These are phyloP conservation scores for Hormaphis cornu DNA, from an alignment of 1,140 invertebrate species.

Conservation along the genomic window DNA sequence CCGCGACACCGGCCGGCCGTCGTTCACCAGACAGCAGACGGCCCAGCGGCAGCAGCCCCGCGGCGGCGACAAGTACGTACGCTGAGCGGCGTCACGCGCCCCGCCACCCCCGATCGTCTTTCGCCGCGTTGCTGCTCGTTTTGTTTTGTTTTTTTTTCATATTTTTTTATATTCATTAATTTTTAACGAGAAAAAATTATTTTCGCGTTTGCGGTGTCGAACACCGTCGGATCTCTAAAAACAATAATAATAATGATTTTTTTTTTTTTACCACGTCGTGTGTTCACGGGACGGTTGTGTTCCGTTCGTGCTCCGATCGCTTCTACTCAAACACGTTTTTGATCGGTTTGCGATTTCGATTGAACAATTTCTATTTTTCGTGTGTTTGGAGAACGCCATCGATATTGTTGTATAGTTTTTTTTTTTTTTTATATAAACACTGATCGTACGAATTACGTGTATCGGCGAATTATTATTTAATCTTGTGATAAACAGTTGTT, in stretches of 20 bases:
- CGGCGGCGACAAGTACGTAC: slow-evolving; percentile 27
- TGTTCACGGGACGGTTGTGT: too few relatives aligned
- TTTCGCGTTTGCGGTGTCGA: not conserved
- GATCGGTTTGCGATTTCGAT: too few relatives aligned
- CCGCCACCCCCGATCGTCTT: not conserved
- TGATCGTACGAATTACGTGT: not conserved
- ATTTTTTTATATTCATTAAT: too few relatives aligned
- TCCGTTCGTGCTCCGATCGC: too few relatives aligned
- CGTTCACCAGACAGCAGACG: slow-evolving; percentile 16
- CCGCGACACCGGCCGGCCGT: not conserved
- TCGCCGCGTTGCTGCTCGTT: not conserved
- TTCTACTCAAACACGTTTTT: too few relatives aligned
- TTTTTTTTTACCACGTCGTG: not conserved
- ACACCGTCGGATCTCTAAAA: slow-evolving; percentile 11
- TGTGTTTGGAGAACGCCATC: too few relatives aligned
- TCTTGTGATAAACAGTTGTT: slow-evolving; percentile 9
- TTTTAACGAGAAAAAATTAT: too few relatives aligned
- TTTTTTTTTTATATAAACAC: not conserved
- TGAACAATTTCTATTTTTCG: too few relatives aligned
- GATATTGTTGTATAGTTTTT: not conserved
- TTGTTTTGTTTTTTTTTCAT: slow-evolving; percentile 2
- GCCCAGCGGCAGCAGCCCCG: slow-evolving; percentile 12
- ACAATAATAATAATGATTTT: not conserved
- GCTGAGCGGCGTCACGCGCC: not conserved
- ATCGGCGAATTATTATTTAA: not conserved